phyloP scores from a whole-genome alignment of 2,797 vertebrate genomes.

The Sciurus carolinensis region DNA sequence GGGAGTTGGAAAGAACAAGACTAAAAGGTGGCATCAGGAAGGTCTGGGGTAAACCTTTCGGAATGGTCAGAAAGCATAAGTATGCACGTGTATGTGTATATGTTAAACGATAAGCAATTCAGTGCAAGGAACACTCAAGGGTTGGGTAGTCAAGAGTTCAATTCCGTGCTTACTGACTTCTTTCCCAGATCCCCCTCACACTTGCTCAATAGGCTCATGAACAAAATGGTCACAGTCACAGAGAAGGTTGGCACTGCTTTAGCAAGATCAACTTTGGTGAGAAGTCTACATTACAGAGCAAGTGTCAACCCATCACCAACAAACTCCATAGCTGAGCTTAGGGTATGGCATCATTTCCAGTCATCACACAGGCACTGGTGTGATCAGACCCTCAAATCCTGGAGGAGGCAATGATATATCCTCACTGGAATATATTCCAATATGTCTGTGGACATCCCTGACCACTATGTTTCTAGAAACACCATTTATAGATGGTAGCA shows the following conservation, averaged over 20 bases:
- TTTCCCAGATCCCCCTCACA: neutral
- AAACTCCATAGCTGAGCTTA: neutral
- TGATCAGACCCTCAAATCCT: neutral
- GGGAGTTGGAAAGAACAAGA: slow-evolving; percentile 8
- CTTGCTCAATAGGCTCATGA: neutral
- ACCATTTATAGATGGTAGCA: neutral
- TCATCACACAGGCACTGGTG: neutral
- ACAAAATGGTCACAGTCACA: neutral
- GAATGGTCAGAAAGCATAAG: neutral
- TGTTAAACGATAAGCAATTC: neutral
- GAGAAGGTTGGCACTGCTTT: neutral
- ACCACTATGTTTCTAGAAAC: neutral
- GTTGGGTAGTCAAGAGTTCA: neutral
- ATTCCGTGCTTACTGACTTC: neutral
- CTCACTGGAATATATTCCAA: neutral
- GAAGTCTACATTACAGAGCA: neutral
- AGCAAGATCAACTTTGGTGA: neutral
- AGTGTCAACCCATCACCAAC: neutral
- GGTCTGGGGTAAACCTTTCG: neutral
- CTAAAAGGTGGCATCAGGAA: neutral
- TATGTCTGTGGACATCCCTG: neutral
- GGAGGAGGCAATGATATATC: neutral
- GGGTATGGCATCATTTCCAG: neutral
- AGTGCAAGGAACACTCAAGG: neutral
- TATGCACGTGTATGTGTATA: neutral